Evolutionary conservation across 2,888 invertebrate species (phyloP), one percentile per base, ranked within the genome.

Genomic region (Axea sp.): DNA sequence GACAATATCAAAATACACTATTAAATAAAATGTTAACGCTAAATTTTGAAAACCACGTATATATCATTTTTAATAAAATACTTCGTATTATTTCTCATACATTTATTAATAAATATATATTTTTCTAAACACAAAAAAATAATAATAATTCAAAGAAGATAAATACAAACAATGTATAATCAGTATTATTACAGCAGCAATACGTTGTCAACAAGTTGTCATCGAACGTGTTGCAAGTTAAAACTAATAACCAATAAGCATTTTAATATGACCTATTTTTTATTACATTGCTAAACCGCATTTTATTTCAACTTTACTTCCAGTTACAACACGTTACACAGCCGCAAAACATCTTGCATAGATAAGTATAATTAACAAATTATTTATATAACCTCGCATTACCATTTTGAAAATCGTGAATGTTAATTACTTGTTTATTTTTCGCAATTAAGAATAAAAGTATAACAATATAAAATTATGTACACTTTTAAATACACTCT

Each of bases 201-300:
- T 4, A 3, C 5, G 1, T 31, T 31, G 9, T 11, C 9, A 3
- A 7, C 19, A 31, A 47, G 30, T 47, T 7, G 17, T 19, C 22
- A 37, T 17, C 17, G 17, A n/a, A 17, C 8, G 3, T 30, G 8
- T 8, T 6, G 15, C 17, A 17, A 12, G 51, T n/a, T 12, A 5
- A 55, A 55, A 55, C 41, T 55, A 41, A 41, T 41, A 41, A 55
- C 28, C 22, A n/a, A n/a, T n/a, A n/a, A n/a, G n/a, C 6, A 26
- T 35, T 31, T 31, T 11, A 31, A 15, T 22, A 30, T 39, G 33
- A 57, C 57, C 57, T 17, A 57, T 57, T 49, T 49, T 14, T 33
- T 22, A 19, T 57, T 14, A 33, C 26, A 43, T 24, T 43, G 24
- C 33, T 43, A 33, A 43, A 33, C 15, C 9, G n/a, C 33, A 33